phyloP scores from a whole-genome alignment of 2,888 invertebrate genomes.

The Augochlorella aurata region DNA sequence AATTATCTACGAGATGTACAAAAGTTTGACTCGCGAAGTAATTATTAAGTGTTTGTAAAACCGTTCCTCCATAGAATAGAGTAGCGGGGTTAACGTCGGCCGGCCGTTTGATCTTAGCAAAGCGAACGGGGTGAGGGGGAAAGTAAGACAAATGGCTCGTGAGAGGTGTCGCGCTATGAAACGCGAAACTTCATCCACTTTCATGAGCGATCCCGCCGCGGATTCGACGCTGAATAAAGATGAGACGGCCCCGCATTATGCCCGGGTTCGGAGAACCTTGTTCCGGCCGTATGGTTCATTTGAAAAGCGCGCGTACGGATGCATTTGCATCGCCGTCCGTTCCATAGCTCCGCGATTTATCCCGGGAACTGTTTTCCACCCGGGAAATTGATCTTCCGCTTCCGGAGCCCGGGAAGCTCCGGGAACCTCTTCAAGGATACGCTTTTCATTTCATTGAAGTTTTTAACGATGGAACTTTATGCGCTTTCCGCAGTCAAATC shows the following conservation, averaged over 20 bases:
- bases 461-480: background rate
- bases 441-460: background rate
- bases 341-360: background rate
- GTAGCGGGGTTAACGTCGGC: conserved; percentile 17
- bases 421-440: background rate
- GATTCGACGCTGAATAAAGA: conserved; percentile 62
- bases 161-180: conserved; percentile 43
- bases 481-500: background rate
- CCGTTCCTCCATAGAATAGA: too few species aligned
- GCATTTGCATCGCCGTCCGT: background rate
- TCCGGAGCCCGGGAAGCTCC: background rate
- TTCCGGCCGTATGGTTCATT: conserved; percentile 40
- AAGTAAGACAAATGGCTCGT: conserved; percentile 43
- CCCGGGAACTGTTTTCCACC: background rate
- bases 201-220: conserved; percentile 47
- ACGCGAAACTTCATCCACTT: conserved; percentile 47
- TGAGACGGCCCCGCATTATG: conserved; percentile 42
- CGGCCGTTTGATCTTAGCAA: conserved; percentile 18
- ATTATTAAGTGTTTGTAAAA: too few species aligned
- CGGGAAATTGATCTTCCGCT: background rate
- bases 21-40: too few species aligned
- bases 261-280: conserved; percentile 18
- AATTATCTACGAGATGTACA: too few species aligned
- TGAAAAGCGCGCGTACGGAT: background rate
- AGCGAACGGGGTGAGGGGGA: background rate